Evolutionary conservation across 2,113 vertebrate genomes (phyloP).

Genomic region (Cyphomyrus plagiostoma): DNA sequence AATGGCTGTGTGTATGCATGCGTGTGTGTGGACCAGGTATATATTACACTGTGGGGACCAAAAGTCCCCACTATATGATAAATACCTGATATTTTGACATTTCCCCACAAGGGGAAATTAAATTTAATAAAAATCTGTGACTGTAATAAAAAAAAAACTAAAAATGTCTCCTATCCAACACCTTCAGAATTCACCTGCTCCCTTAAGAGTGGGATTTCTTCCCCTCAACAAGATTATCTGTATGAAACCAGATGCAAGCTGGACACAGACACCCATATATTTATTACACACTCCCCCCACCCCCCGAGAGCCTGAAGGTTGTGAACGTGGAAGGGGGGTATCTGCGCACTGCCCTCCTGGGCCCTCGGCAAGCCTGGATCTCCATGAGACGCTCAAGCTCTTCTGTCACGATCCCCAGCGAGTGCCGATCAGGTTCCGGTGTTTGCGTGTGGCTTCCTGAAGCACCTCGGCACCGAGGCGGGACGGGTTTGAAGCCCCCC

Average conservation of each 20-base stretch:
- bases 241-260: conserved; percentile 69
- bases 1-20: not conserved
- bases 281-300: conserved; percentile 53
- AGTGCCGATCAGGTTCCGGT: not conserved
- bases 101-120: not conserved
- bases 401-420: not conserved
- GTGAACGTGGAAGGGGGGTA: not conserved
- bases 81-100: too few relatives aligned
- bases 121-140: not conserved
- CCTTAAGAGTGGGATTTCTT: conserved; percentile 49
- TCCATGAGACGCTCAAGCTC: not conserved
- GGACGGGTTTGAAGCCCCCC: not conserved
- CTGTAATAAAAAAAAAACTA: not conserved
- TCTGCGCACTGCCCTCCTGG: not conserved
- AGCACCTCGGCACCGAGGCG: not conserved
- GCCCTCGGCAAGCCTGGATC: not conserved
- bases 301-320: conserved; percentile 36
- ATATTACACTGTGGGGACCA: not conserved
- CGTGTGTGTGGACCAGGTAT: not conserved
- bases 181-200: conserved; percentile 59
- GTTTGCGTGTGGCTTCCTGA: not conserved
- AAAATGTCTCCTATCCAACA: conserved; percentile 47
- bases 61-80: too few relatives aligned
- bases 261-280: conserved; percentile 61
- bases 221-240: conserved; percentile 61